phyloP scores from a whole-genome alignment of 2,797 vertebrate genomes.

The Cetoscarus ocellatus region DNA sequence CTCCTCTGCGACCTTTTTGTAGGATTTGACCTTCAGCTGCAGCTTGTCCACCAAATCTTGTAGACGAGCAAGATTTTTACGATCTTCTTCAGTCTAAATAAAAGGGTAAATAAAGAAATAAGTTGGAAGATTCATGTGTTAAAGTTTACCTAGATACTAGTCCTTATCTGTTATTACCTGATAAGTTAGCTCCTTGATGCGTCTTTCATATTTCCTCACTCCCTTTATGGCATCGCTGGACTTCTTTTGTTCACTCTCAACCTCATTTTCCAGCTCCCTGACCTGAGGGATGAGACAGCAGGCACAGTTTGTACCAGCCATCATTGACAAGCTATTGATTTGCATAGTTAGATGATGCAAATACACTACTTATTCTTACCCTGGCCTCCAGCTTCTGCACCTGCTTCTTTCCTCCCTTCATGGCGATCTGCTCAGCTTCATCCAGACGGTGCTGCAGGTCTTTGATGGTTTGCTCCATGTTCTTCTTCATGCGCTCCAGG shows the following conservation, averaged over 20 bases:
- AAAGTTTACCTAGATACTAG: too few species aligned
- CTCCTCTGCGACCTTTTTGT: slow-evolving; percentile 77
- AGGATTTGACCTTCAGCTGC: slow-evolving; percentile 81
- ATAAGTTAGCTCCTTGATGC: slow-evolving; percentile 80
- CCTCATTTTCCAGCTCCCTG: slow-evolving; percentile 75
- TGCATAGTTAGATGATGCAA: not conserved
- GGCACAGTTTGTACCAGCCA: not conserved
- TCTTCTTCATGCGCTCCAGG: slow-evolving; percentile 84
- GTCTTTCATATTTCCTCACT: slow-evolving; percentile 77
- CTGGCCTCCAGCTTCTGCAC: slow-evolving; percentile 91
- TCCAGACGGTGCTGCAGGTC: slow-evolving; percentile 88
- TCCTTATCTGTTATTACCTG: slow-evolving; percentile 59
- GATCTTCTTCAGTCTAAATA: slow-evolving; percentile 79
- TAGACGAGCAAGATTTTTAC: slow-evolving; percentile 75
- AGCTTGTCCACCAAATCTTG: slow-evolving; percentile 82
- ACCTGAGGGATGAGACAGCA: slow-evolving; percentile 38
- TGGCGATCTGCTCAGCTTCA: slow-evolving; percentile 91
- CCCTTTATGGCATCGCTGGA: slow-evolving; percentile 73
- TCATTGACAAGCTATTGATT: not conserved
- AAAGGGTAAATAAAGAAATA: not conserved
- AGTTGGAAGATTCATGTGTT: too few species aligned
- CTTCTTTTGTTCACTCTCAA: slow-evolving; percentile 75
- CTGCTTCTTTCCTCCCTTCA: slow-evolving; percentile 94
- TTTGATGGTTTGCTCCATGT: slow-evolving; percentile 89
- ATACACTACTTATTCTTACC: slow-evolving; percentile 42